Base-by-base conservation (phyloP, 2,888 invertebrate species). In the Lycia hirtaria region DNA sequence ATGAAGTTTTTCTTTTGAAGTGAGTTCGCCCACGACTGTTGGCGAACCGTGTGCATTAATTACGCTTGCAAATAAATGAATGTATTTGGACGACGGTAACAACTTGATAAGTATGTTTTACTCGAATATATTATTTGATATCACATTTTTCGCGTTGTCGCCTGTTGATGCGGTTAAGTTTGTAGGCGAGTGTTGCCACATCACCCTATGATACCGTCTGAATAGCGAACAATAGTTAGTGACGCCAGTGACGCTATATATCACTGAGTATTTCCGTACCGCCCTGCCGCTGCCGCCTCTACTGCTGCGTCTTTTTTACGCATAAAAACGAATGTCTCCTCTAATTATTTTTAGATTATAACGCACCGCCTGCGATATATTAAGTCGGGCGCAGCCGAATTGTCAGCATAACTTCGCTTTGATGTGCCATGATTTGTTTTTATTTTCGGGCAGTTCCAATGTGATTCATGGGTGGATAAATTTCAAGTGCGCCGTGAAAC, bases 311-410 rank as follows among this genome's bases (percentile, higher is more conserved):
- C 85, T 90, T 90, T 90, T 92, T 91, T 90, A 91, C 85, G 86
- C 85, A 85, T 88, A 90, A 92, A 91, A 91, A 92, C 91, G 87
- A 90, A 90, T 90, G 90, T 88, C 89, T 81, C 81, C 80, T 87
- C 88, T 92, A 91, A 92, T 92, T 92, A 92, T 92, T 92, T 92
- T 90, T 92, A 90, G 91, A 91, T 91, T 89, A 89, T 84, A 90
- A 87, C 90, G 87, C 83, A 87, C 88, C 89, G 90, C 83, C 85
- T 80, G 88, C 86, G 80, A 86, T 92, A 92, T 88, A 87, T 90
- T 89, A 88, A 83, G 87, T 81, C 83, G 81, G 80, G 82, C 84
- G 82, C 73, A 83, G 83, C 88, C 86, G 88, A 85, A 92, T 92
- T 87, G 91, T 91, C 90, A 89, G 91, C 91, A 91, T 92, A 91